Percentiles rank a stretch among this genome's conserved stretches.
Conservation (phyloP, 1,140 invertebrate genomes). For the Dendrolimus kikuchii region DNA sequence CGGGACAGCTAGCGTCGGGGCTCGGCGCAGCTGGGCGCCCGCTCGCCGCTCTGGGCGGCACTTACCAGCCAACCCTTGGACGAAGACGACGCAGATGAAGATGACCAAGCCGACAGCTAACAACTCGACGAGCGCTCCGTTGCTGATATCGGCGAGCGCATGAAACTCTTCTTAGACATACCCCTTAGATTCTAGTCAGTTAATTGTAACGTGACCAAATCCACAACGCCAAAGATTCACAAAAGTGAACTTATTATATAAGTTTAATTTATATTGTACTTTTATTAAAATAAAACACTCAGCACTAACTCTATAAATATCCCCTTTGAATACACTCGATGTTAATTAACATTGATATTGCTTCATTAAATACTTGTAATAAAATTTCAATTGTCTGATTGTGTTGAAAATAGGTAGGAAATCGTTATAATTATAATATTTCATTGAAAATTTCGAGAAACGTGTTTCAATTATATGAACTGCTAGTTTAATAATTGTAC, state of each 20-base stretch:
- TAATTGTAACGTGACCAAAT: background rate
- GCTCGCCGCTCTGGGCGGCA: slow-evolving; percentile 78
- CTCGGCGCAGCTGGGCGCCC: slow-evolving; percentile 67
- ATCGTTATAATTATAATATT: no score
- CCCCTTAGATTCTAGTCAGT: slow-evolving; percentile 55
- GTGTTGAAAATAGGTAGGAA: no score
- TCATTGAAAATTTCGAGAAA: no score
- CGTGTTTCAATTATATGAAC: no score
- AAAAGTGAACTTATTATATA: background rate
- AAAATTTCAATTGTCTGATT: no score
- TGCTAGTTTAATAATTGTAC: no score
- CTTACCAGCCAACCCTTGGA: slow-evolving; percentile 76
- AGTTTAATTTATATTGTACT: slow-evolving; percentile 3
- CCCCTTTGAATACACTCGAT: no score
- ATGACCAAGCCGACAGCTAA: slow-evolving; percentile 66
- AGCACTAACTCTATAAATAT: no score
- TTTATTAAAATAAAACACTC: background rate
- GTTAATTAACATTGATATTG: no score
- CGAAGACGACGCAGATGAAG: slow-evolving; percentile 52
- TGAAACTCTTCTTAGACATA: slow-evolving; percentile 74
- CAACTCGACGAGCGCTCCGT: slow-evolving; percentile 63
- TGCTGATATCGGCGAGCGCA: slow-evolving; percentile 68
- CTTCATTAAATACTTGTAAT: no score
- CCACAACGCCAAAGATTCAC: background rate
- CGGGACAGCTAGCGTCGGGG: slow-evolving; percentile 71